A percentile compares a stretch with the other conserved stretches of the same genome.
phyloP scores from a whole-genome alignment of 2,113 vertebrate genomes.

The Pterocles orientalis region DNA sequence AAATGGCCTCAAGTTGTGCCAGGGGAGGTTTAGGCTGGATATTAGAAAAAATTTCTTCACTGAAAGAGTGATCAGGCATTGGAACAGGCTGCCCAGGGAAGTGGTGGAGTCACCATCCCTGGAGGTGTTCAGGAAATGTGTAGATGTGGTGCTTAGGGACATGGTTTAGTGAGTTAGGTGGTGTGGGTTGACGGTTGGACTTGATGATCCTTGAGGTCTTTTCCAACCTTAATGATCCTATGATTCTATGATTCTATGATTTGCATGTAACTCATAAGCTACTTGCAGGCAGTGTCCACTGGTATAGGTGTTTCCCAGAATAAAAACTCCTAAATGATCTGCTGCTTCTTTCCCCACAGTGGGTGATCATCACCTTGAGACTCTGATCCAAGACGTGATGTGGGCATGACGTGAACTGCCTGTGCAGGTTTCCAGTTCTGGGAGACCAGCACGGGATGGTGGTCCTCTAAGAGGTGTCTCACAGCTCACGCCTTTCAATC shows the following conservation, averaged over 20 bases:
- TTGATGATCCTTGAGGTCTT: too few relatives aligned
- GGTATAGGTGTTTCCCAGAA: background rate
- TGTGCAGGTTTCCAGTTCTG: background rate
- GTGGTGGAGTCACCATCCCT: too few relatives aligned
- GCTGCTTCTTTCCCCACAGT: background rate
- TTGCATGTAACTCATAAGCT: background rate
- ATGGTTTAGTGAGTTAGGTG: too few relatives aligned
- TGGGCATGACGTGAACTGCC: accelerated
- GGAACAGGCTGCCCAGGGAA: too few relatives aligned
- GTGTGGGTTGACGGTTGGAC: too few relatives aligned
- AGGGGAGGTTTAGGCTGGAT: too few relatives aligned
- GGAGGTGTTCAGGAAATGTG: too few relatives aligned
- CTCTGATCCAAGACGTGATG: background rate
- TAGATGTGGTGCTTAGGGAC: too few relatives aligned
- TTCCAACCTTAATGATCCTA: too few relatives aligned
- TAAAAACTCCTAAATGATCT: background rate
- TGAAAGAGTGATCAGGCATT: too few relatives aligned
- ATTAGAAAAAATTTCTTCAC: too few relatives aligned
- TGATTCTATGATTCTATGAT: background rate
- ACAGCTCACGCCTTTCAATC: background rate
- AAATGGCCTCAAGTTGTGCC: too few relatives aligned
- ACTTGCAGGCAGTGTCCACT: background rate
- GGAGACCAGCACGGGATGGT: background rate
- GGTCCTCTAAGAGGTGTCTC: background rate
- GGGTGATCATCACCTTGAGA: background rate